Conservation (phyloP, 2,797 vertebrate species). For the Enteromius trimaculatus region DNA sequence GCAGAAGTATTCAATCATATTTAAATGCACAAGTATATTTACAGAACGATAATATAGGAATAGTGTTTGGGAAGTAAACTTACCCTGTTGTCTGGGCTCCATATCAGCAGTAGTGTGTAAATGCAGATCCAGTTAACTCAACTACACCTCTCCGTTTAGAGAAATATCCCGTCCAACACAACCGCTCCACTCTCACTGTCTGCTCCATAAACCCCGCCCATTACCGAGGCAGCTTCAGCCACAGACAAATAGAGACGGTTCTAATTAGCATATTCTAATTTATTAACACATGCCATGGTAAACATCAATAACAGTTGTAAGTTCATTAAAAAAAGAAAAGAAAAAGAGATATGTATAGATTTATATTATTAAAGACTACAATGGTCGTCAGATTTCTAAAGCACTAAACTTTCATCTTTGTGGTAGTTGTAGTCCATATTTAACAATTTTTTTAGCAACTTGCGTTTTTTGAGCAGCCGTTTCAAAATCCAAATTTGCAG, state of each 20-base stretch:
- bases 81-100: conserved; percentile 81
- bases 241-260: conserved; percentile 19
- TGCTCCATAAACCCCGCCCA: conserved; percentile 49
- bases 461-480: background rate
- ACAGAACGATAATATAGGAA: background rate
- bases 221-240: conserved; percentile 62
- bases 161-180: conserved; percentile 38
- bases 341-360: background rate
- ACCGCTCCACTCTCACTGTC: conserved; percentile 18
- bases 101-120: conserved; percentile 60
- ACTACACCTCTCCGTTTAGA: conserved; percentile 57
- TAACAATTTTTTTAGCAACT: background rate
- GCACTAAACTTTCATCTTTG: background rate
- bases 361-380: background rate
- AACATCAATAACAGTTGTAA: background rate
- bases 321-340: background rate
- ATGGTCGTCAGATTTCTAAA: background rate
- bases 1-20: background rate
- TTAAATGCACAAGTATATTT: background rate
- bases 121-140: conserved; percentile 22
- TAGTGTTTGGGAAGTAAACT: conserved; percentile 49
- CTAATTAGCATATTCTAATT: background rate
- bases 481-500: background rate
- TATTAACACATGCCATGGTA: background rate
- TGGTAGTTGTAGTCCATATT: background rate